These are phyloP conservation scores for Hyperoodon ampullatus DNA, from an alignment of 2,113 vertebrate genomes.

Conservation along the genomic window DNA sequence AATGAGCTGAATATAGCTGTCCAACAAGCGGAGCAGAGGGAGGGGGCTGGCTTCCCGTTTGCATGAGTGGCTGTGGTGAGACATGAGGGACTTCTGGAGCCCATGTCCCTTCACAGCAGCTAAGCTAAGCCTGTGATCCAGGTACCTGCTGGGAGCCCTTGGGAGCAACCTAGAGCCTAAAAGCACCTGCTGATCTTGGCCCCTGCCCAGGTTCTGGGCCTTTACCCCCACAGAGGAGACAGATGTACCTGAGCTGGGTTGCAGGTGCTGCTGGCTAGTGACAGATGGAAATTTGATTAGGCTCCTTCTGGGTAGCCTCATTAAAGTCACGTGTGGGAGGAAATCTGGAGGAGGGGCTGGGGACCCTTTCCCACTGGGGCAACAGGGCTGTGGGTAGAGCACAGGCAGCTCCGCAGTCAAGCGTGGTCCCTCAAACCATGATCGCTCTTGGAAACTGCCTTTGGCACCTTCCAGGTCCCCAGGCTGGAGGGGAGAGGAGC, in stretches of 20 bases:
- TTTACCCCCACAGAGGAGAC: neutral
- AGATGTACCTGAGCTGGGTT: neutral
- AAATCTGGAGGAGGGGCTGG: neutral
- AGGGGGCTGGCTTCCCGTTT: neutral
- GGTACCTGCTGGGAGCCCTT: neutral
- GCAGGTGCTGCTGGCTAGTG: neutral
- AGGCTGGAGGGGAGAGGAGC: neutral
- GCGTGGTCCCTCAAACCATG: neutral
- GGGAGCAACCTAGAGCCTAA: neutral
- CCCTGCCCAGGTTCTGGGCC: neutral
- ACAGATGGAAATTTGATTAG: conserved; percentile 17
- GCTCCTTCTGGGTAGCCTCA: conserved; percentile 47
- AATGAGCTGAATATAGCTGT: neutral
- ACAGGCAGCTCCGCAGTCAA: neutral
- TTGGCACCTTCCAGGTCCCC: neutral
- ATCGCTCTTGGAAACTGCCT: neutral
- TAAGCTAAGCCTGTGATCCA: neutral
- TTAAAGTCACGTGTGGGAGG: conserved; percentile 63
- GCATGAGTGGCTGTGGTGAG: neutral
- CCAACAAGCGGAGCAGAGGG: neutral
- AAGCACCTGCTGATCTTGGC: neutral
- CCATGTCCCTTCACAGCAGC: neutral
- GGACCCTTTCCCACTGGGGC: neutral
- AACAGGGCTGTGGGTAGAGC: neutral
- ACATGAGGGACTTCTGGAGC: neutral